Evolutionary conservation across 2,113 vertebrate species (phyloP).

Genomic region (Pandion haliaetus): DNA sequence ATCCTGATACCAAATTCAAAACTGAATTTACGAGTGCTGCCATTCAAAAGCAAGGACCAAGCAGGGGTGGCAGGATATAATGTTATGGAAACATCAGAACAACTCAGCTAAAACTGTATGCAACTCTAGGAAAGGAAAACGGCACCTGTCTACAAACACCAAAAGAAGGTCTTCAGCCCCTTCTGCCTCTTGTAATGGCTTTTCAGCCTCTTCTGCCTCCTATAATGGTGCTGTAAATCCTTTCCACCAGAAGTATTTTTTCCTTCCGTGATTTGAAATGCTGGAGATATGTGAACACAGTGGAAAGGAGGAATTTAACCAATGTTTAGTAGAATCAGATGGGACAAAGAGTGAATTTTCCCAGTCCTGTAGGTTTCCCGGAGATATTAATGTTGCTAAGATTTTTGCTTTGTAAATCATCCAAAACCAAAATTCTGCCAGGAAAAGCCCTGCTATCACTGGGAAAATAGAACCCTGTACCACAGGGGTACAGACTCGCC

Average conservation of each 20-base stretch:
- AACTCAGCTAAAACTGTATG: background rate
- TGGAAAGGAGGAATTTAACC: background rate
- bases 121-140: background rate
- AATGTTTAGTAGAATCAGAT: background rate
- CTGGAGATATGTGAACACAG: background rate
- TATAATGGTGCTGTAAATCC: background rate
- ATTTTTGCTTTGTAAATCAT: background rate
- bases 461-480: constrained; percentile 21
- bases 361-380: background rate
- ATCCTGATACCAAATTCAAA: background rate
- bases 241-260: background rate
- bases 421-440: background rate
- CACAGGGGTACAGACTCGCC: background rate
- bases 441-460: background rate
- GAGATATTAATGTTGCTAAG: background rate
- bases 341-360: background rate
- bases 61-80: background rate
- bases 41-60: background rate
- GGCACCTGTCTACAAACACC: background rate
- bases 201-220: background rate
- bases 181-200: background rate
- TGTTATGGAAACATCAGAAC: constrained; percentile 4
- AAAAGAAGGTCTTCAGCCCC: background rate
- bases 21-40: background rate
- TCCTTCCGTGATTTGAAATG: background rate